A percentile compares a stretch with the other conserved stretches of the same genome.
Conservation (phyloP, 2,797 vertebrate species). For the Phataginus tricuspis region DNA sequence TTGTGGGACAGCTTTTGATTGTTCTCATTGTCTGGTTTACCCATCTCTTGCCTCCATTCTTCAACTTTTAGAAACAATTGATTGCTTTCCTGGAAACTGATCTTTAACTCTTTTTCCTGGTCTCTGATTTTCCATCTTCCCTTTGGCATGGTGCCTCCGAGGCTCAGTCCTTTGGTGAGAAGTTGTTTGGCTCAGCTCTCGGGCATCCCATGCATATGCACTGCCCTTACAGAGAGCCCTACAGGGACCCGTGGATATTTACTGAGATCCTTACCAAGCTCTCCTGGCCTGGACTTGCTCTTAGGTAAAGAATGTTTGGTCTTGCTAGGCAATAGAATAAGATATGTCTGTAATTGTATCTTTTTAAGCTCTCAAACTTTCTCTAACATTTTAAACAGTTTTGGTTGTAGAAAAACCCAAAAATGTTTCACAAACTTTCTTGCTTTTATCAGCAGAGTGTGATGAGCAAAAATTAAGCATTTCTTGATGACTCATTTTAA, state of each 20-base stretch:
- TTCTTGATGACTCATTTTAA: conserved; percentile 74
- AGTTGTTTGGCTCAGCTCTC: neutral
- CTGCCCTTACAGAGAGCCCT: neutral
- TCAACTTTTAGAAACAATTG: neutral
- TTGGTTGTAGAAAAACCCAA: conserved; percentile 8
- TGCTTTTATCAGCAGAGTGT: conserved; percentile 72
- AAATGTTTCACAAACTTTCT: conserved; percentile 65
- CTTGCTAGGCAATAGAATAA: neutral
- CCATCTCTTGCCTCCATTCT: neutral
- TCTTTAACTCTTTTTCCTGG: neutral
- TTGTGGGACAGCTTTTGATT: neutral
- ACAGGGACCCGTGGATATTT: neutral
- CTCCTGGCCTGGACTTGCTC: neutral
- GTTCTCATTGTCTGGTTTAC: neutral
- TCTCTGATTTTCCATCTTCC: conserved; percentile 19
- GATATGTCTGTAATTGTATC: neutral
- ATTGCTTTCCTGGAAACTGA: neutral
- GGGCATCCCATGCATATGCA: neutral
- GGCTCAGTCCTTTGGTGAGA: neutral
- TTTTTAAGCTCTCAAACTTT: conserved; percentile 46
- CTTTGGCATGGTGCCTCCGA: neutral
- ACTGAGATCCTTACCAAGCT: neutral
- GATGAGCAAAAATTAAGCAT: conserved; percentile 68
- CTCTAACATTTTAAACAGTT: conserved; percentile 52
- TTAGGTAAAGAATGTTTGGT: neutral